These are phyloP conservation scores for Morone chrysops DNA, from an alignment of 2,113 vertebrate genomes.

Conservation along the genomic window DNA sequence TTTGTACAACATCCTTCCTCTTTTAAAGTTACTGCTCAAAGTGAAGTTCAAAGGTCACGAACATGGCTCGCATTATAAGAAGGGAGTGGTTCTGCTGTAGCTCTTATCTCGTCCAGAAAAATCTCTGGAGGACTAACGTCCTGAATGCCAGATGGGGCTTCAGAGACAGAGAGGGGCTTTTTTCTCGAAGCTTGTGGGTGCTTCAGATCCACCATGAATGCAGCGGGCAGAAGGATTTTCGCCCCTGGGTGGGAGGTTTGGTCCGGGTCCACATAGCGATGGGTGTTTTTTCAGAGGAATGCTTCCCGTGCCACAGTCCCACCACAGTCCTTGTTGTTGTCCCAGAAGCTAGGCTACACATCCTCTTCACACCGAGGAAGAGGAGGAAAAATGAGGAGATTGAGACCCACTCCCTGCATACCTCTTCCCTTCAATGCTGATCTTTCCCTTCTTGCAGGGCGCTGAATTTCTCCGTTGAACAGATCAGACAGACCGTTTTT, in stretches of 20 bases:
- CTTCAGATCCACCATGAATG: conserved; percentile 77
- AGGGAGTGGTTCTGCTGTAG: conserved; percentile 40
- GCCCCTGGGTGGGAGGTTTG: conserved; percentile 75
- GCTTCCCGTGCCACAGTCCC: conserved; percentile 77
- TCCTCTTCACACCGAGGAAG: conserved; percentile 67
- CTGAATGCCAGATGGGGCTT: conserved; percentile 68
- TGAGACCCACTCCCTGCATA: conserved; percentile 81
- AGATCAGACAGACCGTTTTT: conserved; percentile 11
- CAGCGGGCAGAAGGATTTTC: conserved; percentile 58
- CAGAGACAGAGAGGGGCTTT: conserved; percentile 75
- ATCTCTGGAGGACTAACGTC: conserved; percentile 65
- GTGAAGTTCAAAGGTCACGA: conserved; percentile 49
- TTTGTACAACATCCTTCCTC: neutral
- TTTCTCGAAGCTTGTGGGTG: conserved; percentile 74
- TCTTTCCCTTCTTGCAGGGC: conserved; percentile 28
- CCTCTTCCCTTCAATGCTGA: conserved; percentile 61
- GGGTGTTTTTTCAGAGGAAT: conserved; percentile 76
- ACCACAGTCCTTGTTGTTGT: conserved; percentile 78
- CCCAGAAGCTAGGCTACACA: conserved; percentile 53
- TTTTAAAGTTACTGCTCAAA: conserved; percentile 9
- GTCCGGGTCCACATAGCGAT: conserved; percentile 74
- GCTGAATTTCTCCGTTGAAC: conserved; percentile 2
- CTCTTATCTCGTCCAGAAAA: conserved; percentile 64
- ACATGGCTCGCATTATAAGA: conserved; percentile 17
- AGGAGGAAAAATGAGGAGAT: conserved; percentile 76